Evolutionary conservation across 92 coral and sea anemone genomes (phyloP), one percentile per base, ranked within the genome.

Genomic region (Paragorgia papillata): DNA sequence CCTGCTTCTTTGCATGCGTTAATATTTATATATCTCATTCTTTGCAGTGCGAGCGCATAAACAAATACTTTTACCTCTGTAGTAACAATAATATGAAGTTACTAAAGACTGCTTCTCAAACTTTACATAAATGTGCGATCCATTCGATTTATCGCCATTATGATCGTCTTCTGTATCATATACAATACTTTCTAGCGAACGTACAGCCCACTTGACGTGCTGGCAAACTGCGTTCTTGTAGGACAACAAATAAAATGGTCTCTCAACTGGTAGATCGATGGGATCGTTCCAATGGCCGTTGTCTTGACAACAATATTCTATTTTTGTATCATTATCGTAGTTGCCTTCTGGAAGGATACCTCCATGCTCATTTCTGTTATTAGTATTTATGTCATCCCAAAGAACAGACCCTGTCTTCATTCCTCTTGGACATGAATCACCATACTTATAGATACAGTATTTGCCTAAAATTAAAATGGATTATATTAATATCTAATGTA

Each of bases 261-360:
- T 9, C 2, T 62, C 69, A 30, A 62, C 69, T 7, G 69, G 69
- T 19, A 62, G 48, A 19, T 62, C 48, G 26, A 62, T 62, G 41
- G 69, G 48, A 30, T 62, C 69, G 43, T 62, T 33, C 48, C 69
- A 30, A 15, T 30, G 9, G 4, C 69, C 69, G 14, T 19, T 35
- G 33, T 62, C 69, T 19, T 62, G 69, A 40, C 69, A 62, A 13
- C 69, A 62, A 40, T 62, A 62, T 2, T 30, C 26, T 7, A 62
- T 0, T 9, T 7, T 21, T 19, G 69, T 62, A 19, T 62, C 43
- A 9, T 62, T 13, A 30, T 30, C 44, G 48, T 30, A 62, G 41
- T n/a, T 10, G 21, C 69, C 69, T 21, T 62, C 24, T 0, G 69
- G 69, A 8, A 62, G 43, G 19, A 33, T 33, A 21, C 69, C 69